Evolutionary conservation across 2,888 invertebrate genomes (phyloP).

Genomic region (Yponomeuta sedellus): DNA sequence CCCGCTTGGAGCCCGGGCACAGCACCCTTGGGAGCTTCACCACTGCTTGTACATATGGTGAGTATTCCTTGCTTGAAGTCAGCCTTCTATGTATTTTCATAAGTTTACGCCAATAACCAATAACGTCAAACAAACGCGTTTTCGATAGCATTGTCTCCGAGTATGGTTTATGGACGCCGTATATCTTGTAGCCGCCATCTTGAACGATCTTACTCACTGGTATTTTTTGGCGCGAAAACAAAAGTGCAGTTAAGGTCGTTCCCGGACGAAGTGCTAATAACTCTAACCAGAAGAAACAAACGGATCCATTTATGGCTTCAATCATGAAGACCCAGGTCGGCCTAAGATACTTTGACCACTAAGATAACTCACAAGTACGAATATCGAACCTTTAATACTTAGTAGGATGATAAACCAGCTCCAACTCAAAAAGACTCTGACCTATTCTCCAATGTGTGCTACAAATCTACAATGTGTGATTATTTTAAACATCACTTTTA

Average conservation of each 20-base stretch:
- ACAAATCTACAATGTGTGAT: not conserved
- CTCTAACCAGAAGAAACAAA: not conserved
- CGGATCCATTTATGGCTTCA: no score
- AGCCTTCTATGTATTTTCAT: not conserved
- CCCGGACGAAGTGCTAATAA: not conserved
- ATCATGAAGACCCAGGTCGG: no score
- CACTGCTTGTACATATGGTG: no score
- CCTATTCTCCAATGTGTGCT: not conserved
- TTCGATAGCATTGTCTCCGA: conserved; percentile 39
- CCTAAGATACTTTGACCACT: no score
- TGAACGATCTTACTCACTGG: conserved; percentile 43
- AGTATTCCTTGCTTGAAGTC: not conserved
- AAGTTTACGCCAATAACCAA: conserved; percentile 28
- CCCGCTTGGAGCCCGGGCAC: no score
- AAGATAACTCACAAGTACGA: no score
- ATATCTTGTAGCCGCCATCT: conserved; percentile 37
- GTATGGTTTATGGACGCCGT: conserved; percentile 47
- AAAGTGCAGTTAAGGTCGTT: conserved; percentile 27
- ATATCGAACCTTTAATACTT: no score
- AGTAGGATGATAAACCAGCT: no score
- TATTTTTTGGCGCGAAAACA: conserved; percentile 40
- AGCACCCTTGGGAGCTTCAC: no score
- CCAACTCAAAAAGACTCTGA: not conserved
- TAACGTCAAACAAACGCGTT: conserved; percentile 36
- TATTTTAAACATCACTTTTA: not conserved